Base-by-base conservation (phyloP, 2,797 vertebrate species). In the Tapirus indicus region DNA sequence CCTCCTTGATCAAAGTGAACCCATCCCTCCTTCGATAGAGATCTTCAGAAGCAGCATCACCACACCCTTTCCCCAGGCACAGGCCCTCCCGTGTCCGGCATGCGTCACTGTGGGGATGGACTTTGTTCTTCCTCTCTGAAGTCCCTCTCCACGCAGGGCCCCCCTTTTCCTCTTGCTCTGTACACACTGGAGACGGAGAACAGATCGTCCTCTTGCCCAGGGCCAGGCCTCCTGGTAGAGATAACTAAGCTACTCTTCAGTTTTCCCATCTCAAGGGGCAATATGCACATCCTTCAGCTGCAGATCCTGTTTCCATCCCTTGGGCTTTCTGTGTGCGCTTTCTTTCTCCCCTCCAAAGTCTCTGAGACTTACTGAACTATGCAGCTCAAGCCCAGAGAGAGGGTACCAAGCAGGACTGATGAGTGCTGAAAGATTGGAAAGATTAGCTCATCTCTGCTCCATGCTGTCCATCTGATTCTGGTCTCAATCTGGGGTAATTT, bases 21-120 rank as follows among this genome's bases (percentile, higher is more conserved):
- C 58, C n/a, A 10, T 54, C 89, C 38, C 52, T 71, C 62, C 79
- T 94, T 47, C 14, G 5, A 60, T 18, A 79, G 88, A 88, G 60
- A 49, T 32, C 88, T 77, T 47, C 17, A 25, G 86, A 84, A 62
- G 89, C 86, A 82, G 32, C 5, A 0, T 32, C 20, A 0, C 47
- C 41, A 25, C 35, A 29, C 21, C 52, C 85, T 94, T 60, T 54
- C 79, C 80, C 44, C 18, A 52, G 92, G 13, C 23, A 0, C 23
- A 6, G 1, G 38, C 41, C 72, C 9, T 27, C 78, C 60, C 5
- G 0, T 0, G 4, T 41, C 47, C 27, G 18, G 21, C 21, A 0
- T 38, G 88, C 8, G 14, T 94, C 79, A 74, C 88, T 7, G 1
- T 41, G 56, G n/a, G 75, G 64, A 64, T n/a, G 68, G 62, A 21